Evolutionary conservation across 2,888 invertebrate genomes (phyloP).

Genomic region (Ectobius pallidus): DNA sequence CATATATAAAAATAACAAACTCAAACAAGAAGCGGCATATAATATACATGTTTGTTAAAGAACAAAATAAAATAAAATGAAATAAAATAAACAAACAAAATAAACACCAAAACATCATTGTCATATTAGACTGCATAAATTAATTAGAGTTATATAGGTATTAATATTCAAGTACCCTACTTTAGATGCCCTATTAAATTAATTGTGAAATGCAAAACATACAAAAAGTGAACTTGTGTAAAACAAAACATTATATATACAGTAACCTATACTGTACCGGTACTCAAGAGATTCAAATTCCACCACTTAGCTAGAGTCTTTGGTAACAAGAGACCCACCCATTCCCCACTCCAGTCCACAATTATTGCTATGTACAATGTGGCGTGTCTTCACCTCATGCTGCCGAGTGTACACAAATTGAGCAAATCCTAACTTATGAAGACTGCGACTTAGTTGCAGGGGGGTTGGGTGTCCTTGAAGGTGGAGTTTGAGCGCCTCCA

Average conservation of each 20-base stretch:
- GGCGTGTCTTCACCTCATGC: neutral
- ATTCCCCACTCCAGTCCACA: slow-evolving; percentile 13
- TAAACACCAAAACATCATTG: slow-evolving; percentile 30
- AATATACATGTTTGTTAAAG: slow-evolving; percentile 38
- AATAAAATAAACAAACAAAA: slow-evolving; percentile 35
- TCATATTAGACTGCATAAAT: slow-evolving; percentile 33
- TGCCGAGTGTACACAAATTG: slow-evolving; percentile 40
- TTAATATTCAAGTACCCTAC: slow-evolving; percentile 33
- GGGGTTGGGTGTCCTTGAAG: slow-evolving; percentile 41
- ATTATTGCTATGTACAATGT: slow-evolving; percentile 30
- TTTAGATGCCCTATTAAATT: slow-evolving; percentile 33
- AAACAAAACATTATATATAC: slow-evolving; percentile 34
- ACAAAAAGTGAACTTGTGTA: slow-evolving; percentile 19
- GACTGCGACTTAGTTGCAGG: slow-evolving; percentile 43
- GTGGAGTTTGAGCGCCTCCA: slow-evolving; percentile 41
- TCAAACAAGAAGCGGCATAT: slow-evolving; percentile 36
- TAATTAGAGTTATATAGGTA: slow-evolving; percentile 23
- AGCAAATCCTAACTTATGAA: slow-evolving; percentile 45
- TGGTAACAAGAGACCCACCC: slow-evolving; percentile 43
- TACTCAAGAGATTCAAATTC: slow-evolving; percentile 18
- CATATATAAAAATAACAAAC: slow-evolving; percentile 42
- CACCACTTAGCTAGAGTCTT: slow-evolving; percentile 38
- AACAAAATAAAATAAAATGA: slow-evolving; percentile 34
- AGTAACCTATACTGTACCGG: slow-evolving; percentile 21
- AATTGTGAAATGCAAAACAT: slow-evolving; percentile 31